Conservation (phyloP, 2,888 invertebrate genomes). For the Orthosia gothica region DNA sequence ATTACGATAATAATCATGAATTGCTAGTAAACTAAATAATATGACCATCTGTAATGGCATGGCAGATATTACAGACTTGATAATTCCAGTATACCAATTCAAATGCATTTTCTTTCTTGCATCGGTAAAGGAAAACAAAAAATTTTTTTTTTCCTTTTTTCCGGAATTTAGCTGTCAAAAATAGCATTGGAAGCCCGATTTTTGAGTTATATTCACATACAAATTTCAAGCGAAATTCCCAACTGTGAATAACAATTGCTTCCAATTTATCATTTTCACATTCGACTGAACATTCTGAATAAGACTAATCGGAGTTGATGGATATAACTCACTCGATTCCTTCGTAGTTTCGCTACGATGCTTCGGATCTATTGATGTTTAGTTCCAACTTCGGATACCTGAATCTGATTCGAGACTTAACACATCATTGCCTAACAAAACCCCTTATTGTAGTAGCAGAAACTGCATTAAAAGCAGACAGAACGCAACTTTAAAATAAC, state of each 20-base stretch:
- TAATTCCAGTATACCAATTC: conserved; percentile 11
- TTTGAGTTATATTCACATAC: conserved; percentile 1
- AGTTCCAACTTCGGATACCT: conserved; percentile 41
- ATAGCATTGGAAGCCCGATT: background rate
- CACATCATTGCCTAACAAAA: conserved; percentile 26
- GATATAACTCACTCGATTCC: conserved; percentile 36
- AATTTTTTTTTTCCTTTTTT: background rate
- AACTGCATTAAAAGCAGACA: background rate
- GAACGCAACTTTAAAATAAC: background rate
- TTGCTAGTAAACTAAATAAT: conserved; percentile 43
- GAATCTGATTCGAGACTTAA: conserved; percentile 28
- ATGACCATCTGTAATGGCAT: conserved; percentile 44
- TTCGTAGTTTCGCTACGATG: conserved; percentile 37
- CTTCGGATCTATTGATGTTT: conserved; percentile 33
- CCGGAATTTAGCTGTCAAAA: background rate
- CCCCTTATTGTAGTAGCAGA: conserved; percentile 7
- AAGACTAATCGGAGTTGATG: conserved; percentile 60
- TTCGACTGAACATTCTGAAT: conserved; percentile 69
- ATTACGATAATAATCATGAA: conserved; percentile 47
- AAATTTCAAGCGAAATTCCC: conserved; percentile 59
- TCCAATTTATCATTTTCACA: conserved; percentile 72
- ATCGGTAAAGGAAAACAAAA: background rate
- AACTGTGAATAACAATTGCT: conserved; percentile 55
- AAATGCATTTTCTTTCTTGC: background rate
- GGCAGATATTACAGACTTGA: conserved; percentile 7